These are phyloP conservation scores for Zaprionus tsacasi DNA, from an alignment of 1,140 invertebrate species.

Conservation along the genomic window DNA sequence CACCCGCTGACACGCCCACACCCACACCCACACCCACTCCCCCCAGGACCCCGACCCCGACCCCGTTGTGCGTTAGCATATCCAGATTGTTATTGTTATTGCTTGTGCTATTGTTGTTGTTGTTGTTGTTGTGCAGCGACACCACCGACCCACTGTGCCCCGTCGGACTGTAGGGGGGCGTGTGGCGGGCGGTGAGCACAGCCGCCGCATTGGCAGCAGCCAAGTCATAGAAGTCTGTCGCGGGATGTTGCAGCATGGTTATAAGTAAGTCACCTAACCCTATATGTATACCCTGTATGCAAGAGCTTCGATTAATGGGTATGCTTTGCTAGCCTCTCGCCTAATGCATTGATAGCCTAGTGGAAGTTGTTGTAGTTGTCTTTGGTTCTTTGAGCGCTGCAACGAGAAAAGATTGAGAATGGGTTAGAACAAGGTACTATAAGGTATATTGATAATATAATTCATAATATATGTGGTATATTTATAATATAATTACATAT, in stretches of 20 bases:
- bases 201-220: conserved; percentile 79
- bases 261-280: neutral
- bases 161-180: conserved; percentile 76
- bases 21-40: conserved; percentile 31
- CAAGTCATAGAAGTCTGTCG: conserved; percentile 83
- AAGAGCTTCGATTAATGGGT: neutral
- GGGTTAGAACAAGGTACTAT: neutral
- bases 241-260: conserved; percentile 82
- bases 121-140: conserved; percentile 59
- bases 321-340: neutral
- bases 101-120: conserved; percentile 70
- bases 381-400: conserved; percentile 74
- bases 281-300: neutral
- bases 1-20: conserved; percentile 43
- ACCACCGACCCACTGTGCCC: conserved; percentile 65
- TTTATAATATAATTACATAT: too few species aligned
- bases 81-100: conserved; percentile 75
- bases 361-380: conserved; percentile 36
- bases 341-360: conserved; percentile 33
- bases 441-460: neutral
- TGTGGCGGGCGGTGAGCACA: conserved; percentile 77
- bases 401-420: neutral
- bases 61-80: conserved; percentile 76
- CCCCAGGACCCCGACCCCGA: conserved; percentile 14
- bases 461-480: neutral